Evolutionary conservation across 2,113 vertebrate species (phyloP).

Genomic region (Macroglossus sobrinus): DNA sequence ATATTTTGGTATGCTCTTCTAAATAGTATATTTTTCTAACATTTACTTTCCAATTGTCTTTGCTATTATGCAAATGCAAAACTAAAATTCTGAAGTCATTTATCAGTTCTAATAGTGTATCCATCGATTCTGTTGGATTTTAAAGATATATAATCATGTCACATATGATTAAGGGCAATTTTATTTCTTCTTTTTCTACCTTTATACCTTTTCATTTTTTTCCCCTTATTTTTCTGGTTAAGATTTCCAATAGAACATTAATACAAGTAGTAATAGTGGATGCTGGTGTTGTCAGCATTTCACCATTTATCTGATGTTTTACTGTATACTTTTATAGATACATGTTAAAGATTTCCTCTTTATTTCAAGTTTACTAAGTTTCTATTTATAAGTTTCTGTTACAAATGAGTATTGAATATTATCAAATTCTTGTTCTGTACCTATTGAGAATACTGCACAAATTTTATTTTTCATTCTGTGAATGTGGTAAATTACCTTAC

Average conservation of each 20-base stretch:
- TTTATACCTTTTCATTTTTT: not conserved
- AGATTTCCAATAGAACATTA: not conserved
- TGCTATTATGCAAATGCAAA: not conserved
- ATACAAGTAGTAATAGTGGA: not conserved
- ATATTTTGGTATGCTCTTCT: not conserved
- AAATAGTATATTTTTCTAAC: not conserved
- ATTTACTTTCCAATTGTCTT: not conserved
- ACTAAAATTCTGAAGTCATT: not conserved
- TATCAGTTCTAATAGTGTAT: not conserved
- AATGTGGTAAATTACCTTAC: not conserved
- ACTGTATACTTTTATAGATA: not conserved
- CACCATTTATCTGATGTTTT: not conserved
- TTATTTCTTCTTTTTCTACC: not conserved
- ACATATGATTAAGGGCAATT: not conserved
- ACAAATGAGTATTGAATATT: not conserved
- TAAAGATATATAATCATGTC: not conserved
- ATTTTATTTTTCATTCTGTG: not conserved
- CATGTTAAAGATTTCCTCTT: not conserved
- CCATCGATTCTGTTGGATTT: not conserved
- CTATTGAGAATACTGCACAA: not conserved
- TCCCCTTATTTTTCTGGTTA: not conserved
- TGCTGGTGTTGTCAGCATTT: not conserved
- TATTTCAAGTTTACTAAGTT: not conserved
- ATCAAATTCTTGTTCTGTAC: not conserved
- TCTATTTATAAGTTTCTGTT: not conserved